Conservation (phyloP, 1,140 invertebrate species). For the Leptinotarsa texana region DNA sequence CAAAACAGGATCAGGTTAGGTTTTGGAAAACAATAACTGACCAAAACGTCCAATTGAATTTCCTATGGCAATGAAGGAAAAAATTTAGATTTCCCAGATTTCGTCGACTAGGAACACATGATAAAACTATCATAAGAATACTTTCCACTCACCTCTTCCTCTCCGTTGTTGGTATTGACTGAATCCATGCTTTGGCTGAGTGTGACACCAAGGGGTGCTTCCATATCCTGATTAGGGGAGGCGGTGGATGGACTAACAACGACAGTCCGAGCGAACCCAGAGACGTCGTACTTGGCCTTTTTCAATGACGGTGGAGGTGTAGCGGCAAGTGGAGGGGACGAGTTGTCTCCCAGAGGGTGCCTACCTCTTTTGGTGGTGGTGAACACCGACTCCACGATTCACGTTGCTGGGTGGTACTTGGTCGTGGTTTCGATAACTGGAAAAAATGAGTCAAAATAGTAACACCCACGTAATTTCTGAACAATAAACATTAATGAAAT, state of each 20-base stretch:
- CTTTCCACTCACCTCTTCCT: slow-evolving; percentile 78
- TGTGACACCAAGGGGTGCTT: slow-evolving; percentile 64
- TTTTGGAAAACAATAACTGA: no score
- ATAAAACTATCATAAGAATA: no score
- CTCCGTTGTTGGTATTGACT: slow-evolving; percentile 86
- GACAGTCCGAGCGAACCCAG: slow-evolving; percentile 41
- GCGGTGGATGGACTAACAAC: slow-evolving; percentile 49
- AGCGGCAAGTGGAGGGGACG: slow-evolving; percentile 51
- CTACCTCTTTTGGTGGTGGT: slow-evolving; percentile 54
- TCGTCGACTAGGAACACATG: no score
- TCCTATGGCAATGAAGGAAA: no score
- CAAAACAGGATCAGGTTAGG: no score
- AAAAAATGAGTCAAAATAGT: background rate
- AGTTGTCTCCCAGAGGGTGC: slow-evolving; percentile 54
- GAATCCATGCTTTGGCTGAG: slow-evolving; percentile 89
- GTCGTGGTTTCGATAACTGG: background rate
- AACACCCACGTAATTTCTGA: no score
- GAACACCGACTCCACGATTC: slow-evolving; percentile 54
- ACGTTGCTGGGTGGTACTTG: slow-evolving; percentile 31
- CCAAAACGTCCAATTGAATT: no score
- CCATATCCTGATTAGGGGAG: slow-evolving; percentile 51
- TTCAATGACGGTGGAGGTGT: slow-evolving; percentile 57
- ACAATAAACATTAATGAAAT: no score
- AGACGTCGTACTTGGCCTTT: slow-evolving; percentile 61
- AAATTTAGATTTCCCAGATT: no score